Evolutionary conservation across 35 echinoderm and acorn worm species (phyloP), one percentile per base, ranked within the genome.

Genomic region (Heliocidaris erythrogramma): DNA sequence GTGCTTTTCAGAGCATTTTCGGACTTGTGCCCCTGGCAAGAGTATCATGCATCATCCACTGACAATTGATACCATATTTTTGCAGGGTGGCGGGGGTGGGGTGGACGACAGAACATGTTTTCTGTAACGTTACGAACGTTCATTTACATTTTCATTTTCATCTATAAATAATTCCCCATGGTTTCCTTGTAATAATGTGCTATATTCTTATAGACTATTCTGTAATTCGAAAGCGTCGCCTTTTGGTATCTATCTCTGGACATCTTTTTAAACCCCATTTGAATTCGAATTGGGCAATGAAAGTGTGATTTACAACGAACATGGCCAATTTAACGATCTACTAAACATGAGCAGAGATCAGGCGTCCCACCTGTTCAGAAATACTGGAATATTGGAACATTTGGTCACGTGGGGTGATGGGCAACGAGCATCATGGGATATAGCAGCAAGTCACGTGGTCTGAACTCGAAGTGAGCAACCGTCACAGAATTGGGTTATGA

Each of bases 241-340:
- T 27, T 78, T 78, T n/a, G 5, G 65, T n/a, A 78, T 24, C 21
- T 7, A 78, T 18, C 65, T 78, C 5, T 6, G 2, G 27, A 78
- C 65, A 78, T 78, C n/a, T 78, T 78, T 24, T n/a, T 6, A 78
- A 78, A 27, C 18, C 65, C 65, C 65, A 78, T 21, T 78, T 27
- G 18, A n/a, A 9, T 27, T n/a, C 27, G 27, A 29, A 78, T n/a
- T 78, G 65, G 65, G 65, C 87, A 2, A 89, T 89, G 47, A 48
- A 89, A 89, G 31, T 89, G 47, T 89, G 87, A 89, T 89, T 89
- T 89, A 89, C 87, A 48, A 48, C 87, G 47, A 89, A 89, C 87
- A 89, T 89, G 87, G 87, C 4, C 87, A 89, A 32, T 89, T 89
- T 47, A 47, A 89, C 87, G 87, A 89, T 32, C 87, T 32, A 89